Base-by-base conservation (phyloP, 1,140 invertebrate species). In the Zaprionus kolodkinae region DNA sequence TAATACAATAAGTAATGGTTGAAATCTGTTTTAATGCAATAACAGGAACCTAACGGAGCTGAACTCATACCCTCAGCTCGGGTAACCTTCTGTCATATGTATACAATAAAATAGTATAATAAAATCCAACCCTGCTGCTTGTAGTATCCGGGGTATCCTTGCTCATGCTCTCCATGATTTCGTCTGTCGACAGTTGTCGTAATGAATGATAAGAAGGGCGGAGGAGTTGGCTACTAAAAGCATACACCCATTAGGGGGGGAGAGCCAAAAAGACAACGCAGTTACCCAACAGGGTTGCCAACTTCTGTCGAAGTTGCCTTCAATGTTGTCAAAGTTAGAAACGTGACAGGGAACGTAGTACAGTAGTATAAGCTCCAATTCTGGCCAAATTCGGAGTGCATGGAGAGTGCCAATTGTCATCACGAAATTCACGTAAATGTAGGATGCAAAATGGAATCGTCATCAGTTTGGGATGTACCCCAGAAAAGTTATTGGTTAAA, bases 331-430 rank as follows among this genome's bases (percentile, higher is more conserved):
- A 21, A 21, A 27, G 25, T n/a, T 55, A 6, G 9, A 13, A 55
- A 55, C 6, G 52, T 30, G 52, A 17, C 59, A 33, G 45, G 25
- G 43, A 50, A 59, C 52, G 55, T 50, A 13, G 33, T 33, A 33
- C 7, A 1, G 4, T 1, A 7, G 33, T 35, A 2, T 33, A 0
- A 30, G 13, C 56, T 36, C 6, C 35, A 48, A 52, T 52, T 25
- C 54, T 30, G 43, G 38, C 33, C n/a, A 48, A 48, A 69, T 69
- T 48, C 30, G 6, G 25, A 54, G 55, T 30, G 25, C 50, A n/a
- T 11, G 38, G 12, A 38, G 12, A 9, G 13, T 21, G 45, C 52
- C 56, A 60, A 52, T 54, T 61, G 56, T 17, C 6, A 35, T 17
- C 35, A 30, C 1, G 10, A 38, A 69, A 61, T 25, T 33, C n/a